Percentiles rank a stretch among this genome's conserved stretches.
Evolutionary conservation across 2,888 invertebrate species (phyloP).

Genomic region (Cistogaster globosa): DNA sequence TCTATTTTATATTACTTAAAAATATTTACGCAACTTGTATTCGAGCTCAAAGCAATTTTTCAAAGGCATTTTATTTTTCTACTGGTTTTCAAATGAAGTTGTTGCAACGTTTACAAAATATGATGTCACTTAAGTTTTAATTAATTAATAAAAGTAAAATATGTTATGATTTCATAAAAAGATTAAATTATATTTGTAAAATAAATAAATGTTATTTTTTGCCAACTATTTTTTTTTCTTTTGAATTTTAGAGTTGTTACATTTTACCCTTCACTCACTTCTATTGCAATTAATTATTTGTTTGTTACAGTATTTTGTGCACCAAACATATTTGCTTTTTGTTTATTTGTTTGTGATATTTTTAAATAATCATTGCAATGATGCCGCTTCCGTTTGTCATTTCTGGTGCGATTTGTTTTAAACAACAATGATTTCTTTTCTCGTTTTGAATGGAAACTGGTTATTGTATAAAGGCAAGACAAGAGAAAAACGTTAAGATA

Average conservation of each 20-base stretch:
- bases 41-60: constrained; percentile 17
- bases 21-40: constrained; percentile 34
- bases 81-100: constrained; percentile 55
- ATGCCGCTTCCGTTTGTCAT: constrained; percentile 69
- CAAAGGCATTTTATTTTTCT: constrained; percentile 52
- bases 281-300: not conserved
- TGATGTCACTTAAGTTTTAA: constrained; percentile 58
- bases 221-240: not conserved
- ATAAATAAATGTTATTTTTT: constrained; percentile 1
- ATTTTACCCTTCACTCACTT: constrained; percentile 4
- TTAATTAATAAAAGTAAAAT: constrained; percentile 24
- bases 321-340: constrained; percentile 54
- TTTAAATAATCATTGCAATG: constrained; percentile 42
- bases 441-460: constrained; percentile 67
- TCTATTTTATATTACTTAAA: constrained; percentile 15
- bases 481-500: constrained; percentile 27
- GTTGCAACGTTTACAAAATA: constrained; percentile 27
- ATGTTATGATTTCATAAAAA: constrained; percentile 18
- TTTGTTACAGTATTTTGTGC: constrained; percentile 40
- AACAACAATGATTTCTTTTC: constrained; percentile 55
- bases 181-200: constrained; percentile 22
- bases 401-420: constrained; percentile 61
- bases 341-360: constrained; percentile 7
- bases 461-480: constrained; percentile 36
- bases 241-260: constrained; percentile 26